These are phyloP conservation scores for Drosophila hydei DNA, from an alignment of 1,140 invertebrate species.

Conservation along the genomic window DNA sequence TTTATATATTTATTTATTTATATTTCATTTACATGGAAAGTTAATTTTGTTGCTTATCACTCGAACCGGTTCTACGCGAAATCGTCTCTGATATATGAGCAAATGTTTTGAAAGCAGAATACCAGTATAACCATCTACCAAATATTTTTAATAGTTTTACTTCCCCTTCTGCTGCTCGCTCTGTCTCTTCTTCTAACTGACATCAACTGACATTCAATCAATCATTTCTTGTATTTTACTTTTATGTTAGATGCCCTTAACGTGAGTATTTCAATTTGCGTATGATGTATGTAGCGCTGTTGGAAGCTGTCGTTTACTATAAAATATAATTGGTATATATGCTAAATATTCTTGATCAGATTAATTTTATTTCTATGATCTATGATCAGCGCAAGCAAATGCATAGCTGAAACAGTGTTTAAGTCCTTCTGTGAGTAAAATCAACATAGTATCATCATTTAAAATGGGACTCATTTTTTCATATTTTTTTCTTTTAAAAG, in stretches of 20 bases:
- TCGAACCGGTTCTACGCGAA: conserved; percentile 52
- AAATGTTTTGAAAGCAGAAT: conserved; percentile 16
- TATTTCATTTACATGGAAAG: neutral
- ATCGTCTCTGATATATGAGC: conserved; percentile 32
- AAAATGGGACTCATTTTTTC: too few relatives aligned
- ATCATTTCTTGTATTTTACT: conserved; percentile 40
- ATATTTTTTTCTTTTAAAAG: too few relatives aligned
- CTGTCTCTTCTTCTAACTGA: conserved; percentile 17
- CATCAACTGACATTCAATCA: conserved; percentile 51
- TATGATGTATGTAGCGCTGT: neutral
- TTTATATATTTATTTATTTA: neutral
- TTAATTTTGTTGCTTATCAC: conserved; percentile 3
- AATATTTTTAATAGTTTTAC: conserved; percentile 34
- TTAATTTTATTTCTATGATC: too few relatives aligned
- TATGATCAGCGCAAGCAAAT: too few relatives aligned
- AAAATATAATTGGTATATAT: too few relatives aligned
- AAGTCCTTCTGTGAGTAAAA: too few relatives aligned
- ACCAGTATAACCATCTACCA: conserved; percentile 36
- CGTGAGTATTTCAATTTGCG: neutral
- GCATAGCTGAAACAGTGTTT: too few relatives aligned
- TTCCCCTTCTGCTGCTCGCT: neutral
- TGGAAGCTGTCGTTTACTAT: neutral
- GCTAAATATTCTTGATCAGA: too few relatives aligned
- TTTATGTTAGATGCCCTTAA: neutral
- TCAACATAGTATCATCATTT: too few relatives aligned